A percentile compares a stretch with the other conserved stretches of the same genome.
Evolutionary conservation across 1,140 invertebrate species (phyloP).

Genomic region (Apolygus lucorum): DNA sequence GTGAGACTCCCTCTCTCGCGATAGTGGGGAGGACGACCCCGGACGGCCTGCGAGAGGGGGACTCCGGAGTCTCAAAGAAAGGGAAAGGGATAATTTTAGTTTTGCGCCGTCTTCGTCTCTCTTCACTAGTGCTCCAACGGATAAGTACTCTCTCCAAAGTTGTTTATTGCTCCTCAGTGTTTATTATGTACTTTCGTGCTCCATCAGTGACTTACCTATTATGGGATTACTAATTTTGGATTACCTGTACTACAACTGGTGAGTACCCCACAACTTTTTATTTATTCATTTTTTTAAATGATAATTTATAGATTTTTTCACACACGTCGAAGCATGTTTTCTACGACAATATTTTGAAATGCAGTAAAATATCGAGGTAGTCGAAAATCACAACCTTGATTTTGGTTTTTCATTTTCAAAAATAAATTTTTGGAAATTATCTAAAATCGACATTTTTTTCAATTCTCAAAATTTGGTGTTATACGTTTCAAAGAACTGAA

Average conservation of each 20-base stretch:
- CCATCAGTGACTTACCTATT: not conserved
- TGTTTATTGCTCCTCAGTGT: not conserved
- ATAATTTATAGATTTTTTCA: not conserved
- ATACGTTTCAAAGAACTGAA: no score
- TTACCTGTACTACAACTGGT: slow-evolving; percentile 23
- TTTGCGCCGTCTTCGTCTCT: slow-evolving; percentile 21
- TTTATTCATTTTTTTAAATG: slow-evolving; percentile 15
- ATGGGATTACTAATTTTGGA: slow-evolving; percentile 28
- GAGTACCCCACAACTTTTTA: no score
- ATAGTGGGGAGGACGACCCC: not conserved
- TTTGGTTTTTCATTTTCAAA: no score
- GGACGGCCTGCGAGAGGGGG: not conserved
- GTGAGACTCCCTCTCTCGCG: not conserved
- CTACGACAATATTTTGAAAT: no score
- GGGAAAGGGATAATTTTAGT: slow-evolving; percentile 27
- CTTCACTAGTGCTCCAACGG: slow-evolving; percentile 13
- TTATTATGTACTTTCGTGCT: slow-evolving; percentile 17
- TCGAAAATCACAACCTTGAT: no score
- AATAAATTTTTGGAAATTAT: no score
- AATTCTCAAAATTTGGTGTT: no score
- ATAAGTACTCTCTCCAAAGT: not conserved
- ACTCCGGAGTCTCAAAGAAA: slow-evolving; percentile 20
- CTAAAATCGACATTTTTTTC: no score
- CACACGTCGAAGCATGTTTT: not conserved
- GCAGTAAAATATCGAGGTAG: no score